Evolutionary conservation across 2,797 vertebrate species (phyloP), one percentile per base, ranked within the genome.

Genomic region (Cyclura pinguis): DNA sequence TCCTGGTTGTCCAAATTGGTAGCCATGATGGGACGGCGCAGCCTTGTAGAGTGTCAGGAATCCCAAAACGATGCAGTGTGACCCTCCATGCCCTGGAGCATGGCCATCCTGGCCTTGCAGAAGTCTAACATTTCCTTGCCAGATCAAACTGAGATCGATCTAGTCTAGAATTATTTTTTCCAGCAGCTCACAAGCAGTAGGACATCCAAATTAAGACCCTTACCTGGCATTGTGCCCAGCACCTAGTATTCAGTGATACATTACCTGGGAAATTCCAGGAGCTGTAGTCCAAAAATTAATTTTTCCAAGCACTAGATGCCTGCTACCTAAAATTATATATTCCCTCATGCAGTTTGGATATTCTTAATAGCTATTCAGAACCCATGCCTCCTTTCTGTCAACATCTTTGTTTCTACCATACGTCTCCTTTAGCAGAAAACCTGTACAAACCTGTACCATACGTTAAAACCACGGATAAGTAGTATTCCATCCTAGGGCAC

Each of bases 391-490:
- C 20, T 22, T 22, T 62, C 59, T 62, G 59, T 62, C 67, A 69
- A 69, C 29, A 12, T 69, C 29, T 32, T n/a, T 47, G 64, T 20
- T 76, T 76, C 64, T 64, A 59, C 38, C 24, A 47, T 16, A 13
- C 18, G 47, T 59, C 7, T 42, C 57, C 47, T 80, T 29, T 18
- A 62, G 13, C 64, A 59, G 29, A 89, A 84, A 64, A n/a, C 84
- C 38, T 90, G 89, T 86, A 55, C 52, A 59, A 85, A 86, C 52
- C 38, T 86, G 62, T 72, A 29, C 22, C 12, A 47, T 42, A 38
- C 35, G 42, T 80, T 32, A 55, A 24, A 86, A 67, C 35, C 29
- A 81, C 13, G 1, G 59, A 64, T 4, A 22, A 80, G 50, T 42
- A 59, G 50, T 50, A 85, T 85, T 90, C 62, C 50, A 42, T 69